Percentiles rank a stretch among this genome's conserved stretches.
These are phyloP conservation scores for Penaeus japonicus DNA, from an alignment of 1,140 invertebrate species.

Conservation along the genomic window DNA sequence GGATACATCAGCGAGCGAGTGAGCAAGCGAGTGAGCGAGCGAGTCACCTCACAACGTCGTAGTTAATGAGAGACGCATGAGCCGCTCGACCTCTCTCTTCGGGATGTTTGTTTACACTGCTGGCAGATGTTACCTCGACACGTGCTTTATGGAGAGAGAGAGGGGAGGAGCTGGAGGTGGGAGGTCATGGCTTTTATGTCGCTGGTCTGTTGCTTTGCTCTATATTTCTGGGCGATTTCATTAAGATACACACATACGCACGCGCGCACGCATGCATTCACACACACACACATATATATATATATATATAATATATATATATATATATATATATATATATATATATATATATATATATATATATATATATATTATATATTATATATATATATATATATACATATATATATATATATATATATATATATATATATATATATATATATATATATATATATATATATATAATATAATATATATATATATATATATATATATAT, in stretches of 20 bases:
- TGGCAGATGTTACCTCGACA: too few relatives aligned
- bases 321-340: not conserved
- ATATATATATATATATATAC: not conserved
- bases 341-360: not conserved
- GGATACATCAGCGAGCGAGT: too few relatives aligned
- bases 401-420: too few relatives aligned
- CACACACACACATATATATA: too few relatives aligned
- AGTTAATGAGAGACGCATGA: too few relatives aligned
- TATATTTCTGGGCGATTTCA: not conserved
- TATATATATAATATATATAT: not conserved
- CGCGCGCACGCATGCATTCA: not conserved
- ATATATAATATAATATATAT: not conserved
- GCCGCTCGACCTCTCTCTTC: too few relatives aligned
- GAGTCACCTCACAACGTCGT: too few relatives aligned
- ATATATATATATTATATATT: not conserved
- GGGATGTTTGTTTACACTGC: too few relatives aligned
- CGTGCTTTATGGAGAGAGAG: too few relatives aligned
- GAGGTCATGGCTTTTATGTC: not conserved
- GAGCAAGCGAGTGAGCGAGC: too few relatives aligned
- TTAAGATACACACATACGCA: not conserved
- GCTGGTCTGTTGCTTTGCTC: not conserved
- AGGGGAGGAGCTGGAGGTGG: not conserved
- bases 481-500: too few relatives aligned
- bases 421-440: not conserved
- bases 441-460: not conserved